Base-by-base conservation (phyloP, 2,113 vertebrate species). In the Parus major region DNA sequence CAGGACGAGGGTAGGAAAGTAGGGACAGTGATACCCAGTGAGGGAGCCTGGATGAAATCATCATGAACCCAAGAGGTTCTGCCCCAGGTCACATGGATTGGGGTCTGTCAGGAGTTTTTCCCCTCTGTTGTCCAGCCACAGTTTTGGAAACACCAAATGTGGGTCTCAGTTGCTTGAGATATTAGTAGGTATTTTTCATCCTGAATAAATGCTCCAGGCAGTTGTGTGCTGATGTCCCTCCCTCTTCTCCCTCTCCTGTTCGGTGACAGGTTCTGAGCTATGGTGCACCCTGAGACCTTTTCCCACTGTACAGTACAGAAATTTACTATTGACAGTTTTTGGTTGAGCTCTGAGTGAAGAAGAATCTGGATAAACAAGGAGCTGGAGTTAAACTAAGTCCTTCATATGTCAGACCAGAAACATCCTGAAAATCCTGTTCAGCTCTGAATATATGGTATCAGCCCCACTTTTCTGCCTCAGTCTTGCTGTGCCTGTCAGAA, bases 401-500 rank as follows among this genome's bases (percentile, higher is more conserved):
- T 86, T 49, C 35, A 47, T 5, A 15, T 39, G 11, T 7, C 15
- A 33, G 39, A 66, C 23, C 23, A 82, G 82, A 85, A 85, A 60
- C 1, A 4, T 21, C 14, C 23, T 1, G 0, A 64, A 81, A 78
- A 60, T 53, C 25, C 49, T 27, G 10, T 52, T 46, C 35, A 50
- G 11, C 33, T 44, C 39, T 39, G 31, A 35, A 25, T 46, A 12
- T 9, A 5, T 9, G 25, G 15, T 61, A 33, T 50, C 35, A 85
- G 29, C 36, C 33, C 25, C 16, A 6, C 35, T 68, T 44, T n/a
- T 4, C 24, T 72, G 31, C 24, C 59, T 59, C n/a, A 15, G 0
- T 1, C n/a, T 83, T 50, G 13, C 15, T 2, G 21, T 41, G 15
- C 5, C 29, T 1, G 0, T 57, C 31, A 24, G 50, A 13, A 13